Percentiles rank a stretch among this genome's conserved stretches.
Conservation (phyloP, 1,140 invertebrate genomes). For the Zaprionus lachaisei region DNA sequence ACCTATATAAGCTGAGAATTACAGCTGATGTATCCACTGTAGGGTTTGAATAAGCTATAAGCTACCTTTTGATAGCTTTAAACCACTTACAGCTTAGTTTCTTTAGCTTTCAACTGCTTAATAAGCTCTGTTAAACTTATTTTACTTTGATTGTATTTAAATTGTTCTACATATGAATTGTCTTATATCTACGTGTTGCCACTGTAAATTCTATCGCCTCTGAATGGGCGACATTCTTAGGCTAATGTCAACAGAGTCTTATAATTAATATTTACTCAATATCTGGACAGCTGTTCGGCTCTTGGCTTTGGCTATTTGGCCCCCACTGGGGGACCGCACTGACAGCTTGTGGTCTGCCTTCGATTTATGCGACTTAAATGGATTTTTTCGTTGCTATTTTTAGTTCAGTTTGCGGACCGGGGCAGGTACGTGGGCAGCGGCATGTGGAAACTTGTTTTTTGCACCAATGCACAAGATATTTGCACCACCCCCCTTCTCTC, state of each 20-base stretch:
- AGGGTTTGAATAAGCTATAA: neutral
- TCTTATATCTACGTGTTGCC: neutral
- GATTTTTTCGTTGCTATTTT: slow-evolving; percentile 66
- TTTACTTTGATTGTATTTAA: neutral
- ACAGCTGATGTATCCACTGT: no score
- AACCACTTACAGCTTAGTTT: neutral
- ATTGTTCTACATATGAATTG: neutral
- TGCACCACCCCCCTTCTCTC: neutral
- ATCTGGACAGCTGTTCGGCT: slow-evolving; percentile 45
- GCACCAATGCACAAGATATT: slow-evolving; percentile 41
- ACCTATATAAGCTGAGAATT: no score
- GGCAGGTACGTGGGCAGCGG: slow-evolving; percentile 50
- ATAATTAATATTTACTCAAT: slow-evolving; percentile 51
- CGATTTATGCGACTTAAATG: slow-evolving; percentile 55
- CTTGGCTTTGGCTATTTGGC: neutral
- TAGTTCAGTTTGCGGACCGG: slow-evolving; percentile 41
- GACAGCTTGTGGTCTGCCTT: slow-evolving; percentile 49
- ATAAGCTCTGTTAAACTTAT: neutral
- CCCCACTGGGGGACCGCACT: slow-evolving; percentile 2
- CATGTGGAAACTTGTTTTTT: slow-evolving; percentile 57
- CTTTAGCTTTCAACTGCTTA: neutral
- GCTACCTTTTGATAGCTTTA: neutral
- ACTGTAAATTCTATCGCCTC: slow-evolving; percentile 23
- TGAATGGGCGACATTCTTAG: slow-evolving; percentile 28
- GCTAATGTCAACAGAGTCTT: slow-evolving; percentile 44